Evolutionary conservation across 1,140 invertebrate genomes (phyloP), one percentile per base, ranked within the genome.

Genomic region (Bombus huntii): DNA sequence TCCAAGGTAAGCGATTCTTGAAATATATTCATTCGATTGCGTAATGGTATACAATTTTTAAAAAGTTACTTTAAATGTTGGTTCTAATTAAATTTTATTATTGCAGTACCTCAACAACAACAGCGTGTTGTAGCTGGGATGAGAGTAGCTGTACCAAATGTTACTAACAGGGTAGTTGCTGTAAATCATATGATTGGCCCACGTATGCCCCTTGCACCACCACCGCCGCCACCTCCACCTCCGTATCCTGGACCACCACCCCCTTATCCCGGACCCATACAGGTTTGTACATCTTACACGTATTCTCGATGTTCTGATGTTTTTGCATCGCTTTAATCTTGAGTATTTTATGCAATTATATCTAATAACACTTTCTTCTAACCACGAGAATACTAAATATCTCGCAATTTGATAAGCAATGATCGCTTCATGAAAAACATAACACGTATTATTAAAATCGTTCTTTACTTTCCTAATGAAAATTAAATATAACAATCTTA

Each of bases 201-300:
- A 18, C 90, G 94, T 83, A 94, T 95, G 92, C 95, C 96, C 8
- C 91, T 95, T 0, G 95, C 94, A 1, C 96, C 96, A 31, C 96
- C 96, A 13, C 96, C 96, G 8, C 96, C 96, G 31, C 97, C 97
- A 47, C 97, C 97, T 47, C 97, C 96, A 28, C 97, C 97, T 44
- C 97, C 97, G 6, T 97, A 97, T 94, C 97, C 97, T 76, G 96
- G 96, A 53, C 96, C 95, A 82, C 94, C 95, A 28, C 94, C 93
- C 22, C 94, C 94, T 85, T 94, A 94, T 87, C 94, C 94, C 53
- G 94, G 94, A 89, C 93, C 93, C 10, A 93, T 95, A 87, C 95
- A 95, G 93, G 95, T 94, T 88, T 81, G 91, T 92, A 82, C 15
- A 77, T 31, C 47, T 86, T 42, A 82, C 31, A 78, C 57, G 34